Conservation (phyloP, 2,113 vertebrate genomes). For the Dinomys branickii region DNA sequence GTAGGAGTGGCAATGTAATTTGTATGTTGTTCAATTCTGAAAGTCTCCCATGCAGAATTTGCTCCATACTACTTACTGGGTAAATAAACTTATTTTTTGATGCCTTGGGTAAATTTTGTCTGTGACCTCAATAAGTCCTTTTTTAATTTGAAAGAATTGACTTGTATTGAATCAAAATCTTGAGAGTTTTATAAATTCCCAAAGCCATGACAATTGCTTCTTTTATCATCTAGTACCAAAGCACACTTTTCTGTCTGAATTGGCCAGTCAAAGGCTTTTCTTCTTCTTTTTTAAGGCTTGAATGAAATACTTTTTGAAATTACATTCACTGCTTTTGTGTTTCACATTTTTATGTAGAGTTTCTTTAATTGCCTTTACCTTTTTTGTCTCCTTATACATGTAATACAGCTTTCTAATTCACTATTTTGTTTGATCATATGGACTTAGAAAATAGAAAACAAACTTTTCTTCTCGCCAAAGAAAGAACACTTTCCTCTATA, state of each 20-base stretch:
- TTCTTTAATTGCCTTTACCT: conserved; percentile 55
- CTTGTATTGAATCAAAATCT: conserved; percentile 8
- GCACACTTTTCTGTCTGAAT: neutral
- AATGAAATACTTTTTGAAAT: conserved; percentile 51
- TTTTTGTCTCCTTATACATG: neutral
- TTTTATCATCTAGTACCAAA: neutral
- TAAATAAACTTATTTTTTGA: neutral
- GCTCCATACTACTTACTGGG: neutral
- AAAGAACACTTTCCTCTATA: neutral
- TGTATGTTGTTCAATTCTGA: neutral
- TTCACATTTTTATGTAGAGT: conserved; percentile 48
- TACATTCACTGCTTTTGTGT: conserved; percentile 30
- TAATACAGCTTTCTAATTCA: neutral
- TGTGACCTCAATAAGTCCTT: neutral
- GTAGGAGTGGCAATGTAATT: neutral
- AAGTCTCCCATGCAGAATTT: neutral
- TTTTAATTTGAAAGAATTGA: conserved; percentile 41
- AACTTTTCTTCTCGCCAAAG: conserved; percentile 49
- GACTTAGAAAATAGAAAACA: conserved; percentile 16
- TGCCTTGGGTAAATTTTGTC: neutral
- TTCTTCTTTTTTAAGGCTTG: neutral
- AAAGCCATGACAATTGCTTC: conserved; percentile 4
- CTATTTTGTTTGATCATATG: neutral
- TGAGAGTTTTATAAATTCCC: conserved; percentile 2
- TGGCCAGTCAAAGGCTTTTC: neutral